Base-by-base conservation (phyloP, 2,888 invertebrate genomes). In the Eretmocerus hayati region DNA sequence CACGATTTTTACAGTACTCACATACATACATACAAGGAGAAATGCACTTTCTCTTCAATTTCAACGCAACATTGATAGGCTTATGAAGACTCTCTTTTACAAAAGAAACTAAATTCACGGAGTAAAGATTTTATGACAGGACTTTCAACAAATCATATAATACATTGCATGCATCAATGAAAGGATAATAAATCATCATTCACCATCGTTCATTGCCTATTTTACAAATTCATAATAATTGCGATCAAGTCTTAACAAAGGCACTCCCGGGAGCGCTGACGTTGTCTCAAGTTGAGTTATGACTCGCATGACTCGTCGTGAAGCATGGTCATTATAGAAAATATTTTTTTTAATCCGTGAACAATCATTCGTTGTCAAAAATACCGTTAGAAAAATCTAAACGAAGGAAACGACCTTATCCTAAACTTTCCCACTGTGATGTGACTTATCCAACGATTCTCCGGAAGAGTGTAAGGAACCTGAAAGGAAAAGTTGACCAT, bases 401-500 rank as follows among this genome's bases (percentile, higher is more conserved):
- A 44, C 52, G 42, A 37, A 6, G 52, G 53, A 56, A 57, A 54
- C 58, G 61, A 58, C 61, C 56, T 61, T 43, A n/a, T 55, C 49
- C 61, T 65, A 70, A 46, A 61, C 63, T 61, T 69, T 69, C 59
- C 62, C 66, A 57, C 62, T 64, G 57, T 68, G 64, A 59, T 68
- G 63, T 48, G 60, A 58, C 52, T 68, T 69, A 52, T 71, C 70
- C 61, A 71, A 49, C 45, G 70, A 71, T 51, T 71, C 70, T 54
- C 67, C 66, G 23, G 70, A 70, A 56, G 70, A 71, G 60, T 69
- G 67, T 61, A 70, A 67, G 62, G 69, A 69, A 66, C 68, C 71
- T 71, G 50, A 21, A 58, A 64, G 55, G 50, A 45, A 4, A 31
- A 30, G 26, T n/a, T n/a, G n/a, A n/a, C n/a, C n/a, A n/a, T n/a